These are phyloP conservation scores for Aurelia sp. DNA, from an alignment of 30 jellyfish, hydroid and myxozoan species.

Conservation along the genomic window DNA sequence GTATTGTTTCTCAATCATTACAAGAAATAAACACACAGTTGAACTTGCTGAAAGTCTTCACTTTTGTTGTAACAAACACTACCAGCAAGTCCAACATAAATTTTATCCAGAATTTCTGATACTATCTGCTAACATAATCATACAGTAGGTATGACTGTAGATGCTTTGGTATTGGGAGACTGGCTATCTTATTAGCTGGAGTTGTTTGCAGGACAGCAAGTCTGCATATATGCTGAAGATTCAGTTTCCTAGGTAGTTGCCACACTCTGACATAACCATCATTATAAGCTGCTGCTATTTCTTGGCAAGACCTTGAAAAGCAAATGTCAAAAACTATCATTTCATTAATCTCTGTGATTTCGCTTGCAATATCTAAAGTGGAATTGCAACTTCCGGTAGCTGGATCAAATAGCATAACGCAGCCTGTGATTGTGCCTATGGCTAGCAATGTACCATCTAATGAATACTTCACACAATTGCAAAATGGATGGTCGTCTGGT, in stretches of 20 bases:
- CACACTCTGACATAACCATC: constrained; percentile 73
- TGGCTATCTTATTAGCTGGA: constrained; percentile 14
- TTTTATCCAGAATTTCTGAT: background rate
- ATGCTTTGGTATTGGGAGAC: constrained; percentile 51
- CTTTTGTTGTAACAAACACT: no score
- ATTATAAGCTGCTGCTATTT: constrained; percentile 69
- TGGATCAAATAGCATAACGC: constrained; percentile 31
- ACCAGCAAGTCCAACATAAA: no score
- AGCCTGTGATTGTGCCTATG: constrained; percentile 59
- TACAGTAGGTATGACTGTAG: constrained; percentile 46
- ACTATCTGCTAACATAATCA: background rate
- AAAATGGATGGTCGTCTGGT: constrained; percentile 25
- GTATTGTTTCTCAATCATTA: no score
- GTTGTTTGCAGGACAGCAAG: constrained; percentile 30
- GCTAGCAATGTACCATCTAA: constrained; percentile 55
- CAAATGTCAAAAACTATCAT: constrained; percentile 20
- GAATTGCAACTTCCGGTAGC: constrained; percentile 15
- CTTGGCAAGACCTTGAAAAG: constrained; percentile 66
- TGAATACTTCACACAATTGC: constrained; percentile 29
- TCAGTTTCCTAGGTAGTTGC: constrained; percentile 78
- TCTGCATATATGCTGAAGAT: constrained; percentile 76
- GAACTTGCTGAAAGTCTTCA: no score
- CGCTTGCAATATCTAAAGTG: constrained; percentile 18
- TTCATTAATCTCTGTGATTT: background rate
- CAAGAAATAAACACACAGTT: no score